These are phyloP conservation scores for Acrossocheilus fasciatus DNA, from an alignment of 2,797 vertebrate genomes.

Conservation along the genomic window DNA sequence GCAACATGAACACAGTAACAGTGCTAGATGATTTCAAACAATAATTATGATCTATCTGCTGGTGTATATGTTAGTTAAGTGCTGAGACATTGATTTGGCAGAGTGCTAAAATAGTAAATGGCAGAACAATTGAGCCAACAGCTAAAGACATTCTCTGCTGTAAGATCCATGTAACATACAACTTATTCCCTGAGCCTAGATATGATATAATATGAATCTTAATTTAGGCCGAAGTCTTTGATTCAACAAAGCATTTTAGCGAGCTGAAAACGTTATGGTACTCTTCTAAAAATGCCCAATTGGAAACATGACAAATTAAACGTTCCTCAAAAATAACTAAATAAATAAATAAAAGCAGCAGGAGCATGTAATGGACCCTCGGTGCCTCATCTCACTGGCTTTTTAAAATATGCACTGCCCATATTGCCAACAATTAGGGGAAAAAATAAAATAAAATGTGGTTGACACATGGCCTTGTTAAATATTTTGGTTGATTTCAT, in stretches of 20 bases:
- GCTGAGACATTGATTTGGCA: neutral
- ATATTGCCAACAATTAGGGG: neutral
- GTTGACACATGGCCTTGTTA: neutral
- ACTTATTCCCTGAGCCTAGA: neutral
- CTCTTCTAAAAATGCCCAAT: neutral
- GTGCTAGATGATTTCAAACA: neutral
- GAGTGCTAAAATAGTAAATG: neutral
- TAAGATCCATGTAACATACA: neutral
- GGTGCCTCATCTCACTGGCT: neutral
- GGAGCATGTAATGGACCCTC: neutral
- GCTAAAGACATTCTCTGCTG: conserved; percentile 8
- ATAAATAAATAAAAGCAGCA: neutral
- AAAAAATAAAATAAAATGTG: neutral
- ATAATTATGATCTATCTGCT: neutral
- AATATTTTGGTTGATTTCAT: neutral
- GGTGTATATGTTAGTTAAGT: neutral
- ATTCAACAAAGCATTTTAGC: neutral
- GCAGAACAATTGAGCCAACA: neutral
- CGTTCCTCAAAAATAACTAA: neutral
- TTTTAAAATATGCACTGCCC: neutral
- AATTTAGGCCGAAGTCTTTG: too few species aligned
- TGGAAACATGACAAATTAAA: neutral
- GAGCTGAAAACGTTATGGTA: neutral
- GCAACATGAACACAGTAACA: neutral
- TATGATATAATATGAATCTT: neutral